Evolutionary conservation across 1,140 invertebrate species (phyloP).

Genomic region (Zaprionus taronus): DNA sequence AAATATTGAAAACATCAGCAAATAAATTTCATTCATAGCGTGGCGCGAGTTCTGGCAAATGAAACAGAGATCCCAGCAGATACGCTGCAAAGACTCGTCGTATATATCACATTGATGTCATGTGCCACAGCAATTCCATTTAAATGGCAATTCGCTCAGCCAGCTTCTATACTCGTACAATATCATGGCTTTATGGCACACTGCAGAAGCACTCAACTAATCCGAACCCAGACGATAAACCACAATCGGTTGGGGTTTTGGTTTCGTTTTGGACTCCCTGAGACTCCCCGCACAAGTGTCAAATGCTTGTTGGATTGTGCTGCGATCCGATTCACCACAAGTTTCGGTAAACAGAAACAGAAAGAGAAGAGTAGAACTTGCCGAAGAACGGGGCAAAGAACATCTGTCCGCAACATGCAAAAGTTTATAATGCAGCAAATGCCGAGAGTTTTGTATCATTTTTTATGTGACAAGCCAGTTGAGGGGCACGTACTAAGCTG

Average conservation of each 20-base stretch:
- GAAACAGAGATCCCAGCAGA: slow-evolving; percentile 6
- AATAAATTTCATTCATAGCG: slow-evolving; percentile 5
- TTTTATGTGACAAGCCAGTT: slow-evolving; percentile 75
- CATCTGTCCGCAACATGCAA: slow-evolving; percentile 60
- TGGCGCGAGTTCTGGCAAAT: slow-evolving; percentile 6
- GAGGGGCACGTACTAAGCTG: slow-evolving; percentile 79
- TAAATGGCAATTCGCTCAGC: slow-evolving; percentile 3
- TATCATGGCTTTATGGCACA: slow-evolving; percentile 17
- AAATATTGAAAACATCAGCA: slow-evolving; percentile 10
- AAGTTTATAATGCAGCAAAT: slow-evolving; percentile 65
- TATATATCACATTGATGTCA: slow-evolving; percentile 1
- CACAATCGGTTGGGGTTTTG: slow-evolving; percentile 11
- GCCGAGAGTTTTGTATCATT: slow-evolving; percentile 73
- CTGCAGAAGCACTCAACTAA: slow-evolving; percentile 2
- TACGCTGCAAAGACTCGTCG: not conserved
- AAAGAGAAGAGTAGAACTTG: not conserved
- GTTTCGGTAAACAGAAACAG: slow-evolving; percentile 57
- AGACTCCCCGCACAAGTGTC: slow-evolving; percentile 50
- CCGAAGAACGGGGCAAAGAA: slow-evolving; percentile 6
- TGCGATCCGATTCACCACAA: slow-evolving; percentile 44
- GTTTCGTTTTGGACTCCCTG: slow-evolving; percentile 10
- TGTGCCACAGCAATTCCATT: slow-evolving; percentile 18
- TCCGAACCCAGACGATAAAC: slow-evolving; percentile 10
- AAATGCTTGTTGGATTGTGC: slow-evolving; percentile 28
- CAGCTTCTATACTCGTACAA: not conserved